Percentiles rank a stretch among this genome's conserved stretches.
Conservation (phyloP, 2,797 vertebrate species). For the Helostoma temminkii region DNA sequence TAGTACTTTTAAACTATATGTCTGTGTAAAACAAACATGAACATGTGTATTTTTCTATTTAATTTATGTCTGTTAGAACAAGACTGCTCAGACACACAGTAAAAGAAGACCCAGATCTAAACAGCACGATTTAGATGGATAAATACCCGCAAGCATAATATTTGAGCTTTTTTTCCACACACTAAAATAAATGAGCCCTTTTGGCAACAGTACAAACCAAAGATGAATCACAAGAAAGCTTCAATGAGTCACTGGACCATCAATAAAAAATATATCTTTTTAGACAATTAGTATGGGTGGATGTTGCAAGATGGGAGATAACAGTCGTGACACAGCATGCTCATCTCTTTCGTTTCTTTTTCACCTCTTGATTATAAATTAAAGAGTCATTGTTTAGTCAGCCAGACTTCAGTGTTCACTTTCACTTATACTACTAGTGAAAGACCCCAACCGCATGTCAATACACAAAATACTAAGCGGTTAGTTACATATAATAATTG, state of each 20-base stretch:
- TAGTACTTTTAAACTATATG: too few species aligned
- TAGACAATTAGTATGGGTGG: too few species aligned
- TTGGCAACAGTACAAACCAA: neutral
- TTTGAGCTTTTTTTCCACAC: neutral
- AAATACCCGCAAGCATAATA: neutral
- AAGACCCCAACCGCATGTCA: too few species aligned
- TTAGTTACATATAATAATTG: too few species aligned
- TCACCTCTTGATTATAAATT: neutral
- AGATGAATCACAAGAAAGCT: neutral
- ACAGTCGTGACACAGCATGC: neutral
- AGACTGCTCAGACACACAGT: too few species aligned
- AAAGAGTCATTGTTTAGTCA: neutral
- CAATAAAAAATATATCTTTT: neutral
- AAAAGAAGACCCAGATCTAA: neutral
- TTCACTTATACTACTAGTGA: too few species aligned
- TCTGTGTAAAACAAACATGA: too few species aligned
- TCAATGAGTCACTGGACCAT: slow-evolving; percentile 15
- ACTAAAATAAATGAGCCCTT: slow-evolving; percentile 13
- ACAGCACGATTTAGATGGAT: neutral
- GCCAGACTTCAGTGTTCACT: neutral
- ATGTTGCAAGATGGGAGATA: neutral
- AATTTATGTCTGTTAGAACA: too few species aligned
- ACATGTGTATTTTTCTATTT: too few species aligned
- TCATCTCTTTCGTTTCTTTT: neutral
- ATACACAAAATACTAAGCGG: too few species aligned